These are phyloP conservation scores for Leptodactylus fuscus DNA, from an alignment of 2,113 vertebrate genomes.

Conservation along the genomic window DNA sequence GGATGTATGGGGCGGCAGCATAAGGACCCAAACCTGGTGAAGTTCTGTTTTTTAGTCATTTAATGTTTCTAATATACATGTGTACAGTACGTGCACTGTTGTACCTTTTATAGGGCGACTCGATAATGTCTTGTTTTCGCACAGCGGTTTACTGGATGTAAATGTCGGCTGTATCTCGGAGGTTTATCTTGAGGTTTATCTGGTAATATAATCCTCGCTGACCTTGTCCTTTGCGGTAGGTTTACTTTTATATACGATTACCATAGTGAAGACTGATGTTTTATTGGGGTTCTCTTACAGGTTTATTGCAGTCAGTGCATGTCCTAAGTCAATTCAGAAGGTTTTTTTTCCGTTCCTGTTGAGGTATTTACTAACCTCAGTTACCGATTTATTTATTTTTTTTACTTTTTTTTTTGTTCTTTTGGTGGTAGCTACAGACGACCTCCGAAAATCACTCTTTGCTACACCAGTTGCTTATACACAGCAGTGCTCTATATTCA, in stretches of 20 bases:
- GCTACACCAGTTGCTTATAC: too few species aligned
- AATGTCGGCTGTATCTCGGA: background rate
- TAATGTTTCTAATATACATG: too few species aligned
- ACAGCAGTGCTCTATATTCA: too few species aligned
- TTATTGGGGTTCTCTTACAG: conserved; percentile 18
- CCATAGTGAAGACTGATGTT: conserved; percentile 24
- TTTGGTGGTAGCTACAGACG: background rate
- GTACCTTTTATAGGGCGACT: background rate
- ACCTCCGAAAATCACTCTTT: too few species aligned
- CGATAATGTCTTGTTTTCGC: background rate
- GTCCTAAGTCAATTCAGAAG: background rate
- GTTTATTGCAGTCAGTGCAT: conserved; percentile 17
- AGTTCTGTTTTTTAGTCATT: too few species aligned
- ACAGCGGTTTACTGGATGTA: background rate
- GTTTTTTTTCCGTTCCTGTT: background rate
- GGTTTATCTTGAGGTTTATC: conserved; percentile 20
- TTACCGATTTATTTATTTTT: background rate
- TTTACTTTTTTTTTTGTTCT: background rate
- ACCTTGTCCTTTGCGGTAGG: background rate
- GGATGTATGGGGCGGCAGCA: too few species aligned
- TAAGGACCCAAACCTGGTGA: too few species aligned
- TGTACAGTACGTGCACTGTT: too few species aligned
- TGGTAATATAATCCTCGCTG: background rate
- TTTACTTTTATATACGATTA: conserved; percentile 22
- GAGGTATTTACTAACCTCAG: background rate